Conservation (phyloP, 2,888 invertebrate genomes). For the Zhuqinia jingwanae region DNA sequence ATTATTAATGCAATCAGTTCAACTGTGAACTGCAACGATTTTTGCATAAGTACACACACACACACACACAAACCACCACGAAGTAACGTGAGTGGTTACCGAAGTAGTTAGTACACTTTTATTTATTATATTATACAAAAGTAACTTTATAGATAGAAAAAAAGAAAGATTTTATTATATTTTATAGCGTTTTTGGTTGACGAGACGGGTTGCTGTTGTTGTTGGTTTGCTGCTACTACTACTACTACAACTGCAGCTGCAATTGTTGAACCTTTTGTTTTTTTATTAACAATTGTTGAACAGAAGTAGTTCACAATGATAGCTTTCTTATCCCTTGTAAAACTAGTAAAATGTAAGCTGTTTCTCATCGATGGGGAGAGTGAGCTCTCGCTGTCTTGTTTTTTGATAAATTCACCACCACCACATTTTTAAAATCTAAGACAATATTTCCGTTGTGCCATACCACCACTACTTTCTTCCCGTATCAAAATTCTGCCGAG, state of each 20-base stretch:
- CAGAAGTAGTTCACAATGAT: constrained; percentile 55
- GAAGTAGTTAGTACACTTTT: background rate
- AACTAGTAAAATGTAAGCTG: background rate
- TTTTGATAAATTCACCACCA: background rate
- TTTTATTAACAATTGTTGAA: constrained; percentile 4
- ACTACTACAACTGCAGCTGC: too few relatives aligned
- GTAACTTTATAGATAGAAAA: too few relatives aligned
- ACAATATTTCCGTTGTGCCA: too few relatives aligned
- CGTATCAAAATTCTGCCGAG: too few relatives aligned
- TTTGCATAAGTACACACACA: background rate
- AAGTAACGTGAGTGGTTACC: background rate
- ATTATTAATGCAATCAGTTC: constrained; percentile 26
- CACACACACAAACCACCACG: background rate
- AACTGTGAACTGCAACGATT: background rate
- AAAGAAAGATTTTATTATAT: too few relatives aligned
- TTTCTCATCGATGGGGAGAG: background rate
- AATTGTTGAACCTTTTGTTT: constrained; percentile 27
- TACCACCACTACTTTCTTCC: too few relatives aligned
- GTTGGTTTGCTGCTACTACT: too few relatives aligned
- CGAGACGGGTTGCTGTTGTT: constrained; percentile 4
- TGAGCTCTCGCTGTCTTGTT: background rate
- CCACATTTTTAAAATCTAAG: constrained; percentile 21
- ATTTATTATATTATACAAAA: too few relatives aligned
- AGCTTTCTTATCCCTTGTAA: constrained; percentile 16
- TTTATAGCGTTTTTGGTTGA: constrained; percentile 30